phyloP scores from a whole-genome alignment of 2,797 vertebrate species.

The Mycteria americana region DNA sequence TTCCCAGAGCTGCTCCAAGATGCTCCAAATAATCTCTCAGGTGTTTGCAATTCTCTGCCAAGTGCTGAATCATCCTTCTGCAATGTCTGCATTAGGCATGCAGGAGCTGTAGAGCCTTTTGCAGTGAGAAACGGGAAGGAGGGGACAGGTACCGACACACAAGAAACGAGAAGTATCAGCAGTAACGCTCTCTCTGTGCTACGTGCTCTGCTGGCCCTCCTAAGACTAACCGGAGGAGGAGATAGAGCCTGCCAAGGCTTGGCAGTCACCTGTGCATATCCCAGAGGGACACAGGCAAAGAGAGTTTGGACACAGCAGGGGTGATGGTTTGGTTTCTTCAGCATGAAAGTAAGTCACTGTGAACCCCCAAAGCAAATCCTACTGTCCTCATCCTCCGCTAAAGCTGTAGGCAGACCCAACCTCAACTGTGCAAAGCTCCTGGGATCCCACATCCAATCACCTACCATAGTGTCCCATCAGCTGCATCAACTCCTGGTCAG shows the following conservation, averaged over 20 bases:
- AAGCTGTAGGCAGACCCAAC: neutral
- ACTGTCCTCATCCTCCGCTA: neutral
- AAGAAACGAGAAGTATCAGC: neutral
- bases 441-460: neutral
- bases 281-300: neutral
- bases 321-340: neutral
- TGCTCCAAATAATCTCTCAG: neutral
- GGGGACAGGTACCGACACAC: neutral
- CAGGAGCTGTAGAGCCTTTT: neutral
- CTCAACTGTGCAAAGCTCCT: neutral
- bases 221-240: fast-evolving
- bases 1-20: neutral
- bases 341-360: neutral
- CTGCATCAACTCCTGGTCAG: neutral
- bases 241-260: neutral
- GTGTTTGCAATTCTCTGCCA: neutral
- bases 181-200: fast-evolving
- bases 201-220: neutral
- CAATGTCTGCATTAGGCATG: neutral
- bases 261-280: neutral
- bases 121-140: neutral
- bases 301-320: neutral
- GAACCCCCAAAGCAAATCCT: neutral
- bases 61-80: slow-evolving; percentile 34
- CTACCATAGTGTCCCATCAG: neutral